Percentiles rank a stretch among this genome's conserved stretches.
Evolutionary conservation across 2,113 vertebrate species (phyloP).

Genomic region (Cryptomyrus ogoouensis): DNA sequence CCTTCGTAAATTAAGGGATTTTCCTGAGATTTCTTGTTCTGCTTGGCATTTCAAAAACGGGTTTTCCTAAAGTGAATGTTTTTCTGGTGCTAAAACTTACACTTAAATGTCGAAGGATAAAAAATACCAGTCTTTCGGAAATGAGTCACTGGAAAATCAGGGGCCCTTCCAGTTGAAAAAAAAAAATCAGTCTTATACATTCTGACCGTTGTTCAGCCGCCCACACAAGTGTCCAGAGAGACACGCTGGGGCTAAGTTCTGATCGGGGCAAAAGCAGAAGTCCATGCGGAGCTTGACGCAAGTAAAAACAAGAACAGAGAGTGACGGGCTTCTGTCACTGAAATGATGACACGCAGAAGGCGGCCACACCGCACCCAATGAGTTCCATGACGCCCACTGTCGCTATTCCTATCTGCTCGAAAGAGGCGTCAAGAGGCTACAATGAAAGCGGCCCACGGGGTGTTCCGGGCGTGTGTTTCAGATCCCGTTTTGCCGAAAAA

Average conservation of each 20-base stretch:
- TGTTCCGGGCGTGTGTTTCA: not conserved
- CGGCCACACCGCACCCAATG: not conserved
- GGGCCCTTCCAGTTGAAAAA: not conserved
- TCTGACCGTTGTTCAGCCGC: not conserved
- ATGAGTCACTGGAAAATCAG: not conserved
- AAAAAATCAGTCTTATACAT: not conserved
- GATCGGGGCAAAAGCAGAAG: not conserved
- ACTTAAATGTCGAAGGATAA: not conserved
- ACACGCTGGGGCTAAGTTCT: not conserved
- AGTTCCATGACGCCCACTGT: not conserved
- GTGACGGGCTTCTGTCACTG: not conserved
- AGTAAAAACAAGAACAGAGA: not conserved
- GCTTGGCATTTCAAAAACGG: not conserved
- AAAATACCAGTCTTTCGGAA: not conserved
- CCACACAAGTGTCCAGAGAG: not conserved
- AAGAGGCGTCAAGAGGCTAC: not conserved
- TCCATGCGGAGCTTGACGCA: not conserved
- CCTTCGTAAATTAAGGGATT: not conserved
- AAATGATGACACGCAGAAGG: not conserved
- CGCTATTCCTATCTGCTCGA: not conserved
- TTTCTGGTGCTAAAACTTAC: not conserved
- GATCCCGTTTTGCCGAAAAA: not conserved
- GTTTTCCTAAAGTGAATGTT: not conserved
- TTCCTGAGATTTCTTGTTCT: not conserved
- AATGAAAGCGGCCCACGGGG: not conserved